These are phyloP conservation scores for Colius striatus DNA, from an alignment of 2,113 vertebrate genomes.

Conservation along the genomic window DNA sequence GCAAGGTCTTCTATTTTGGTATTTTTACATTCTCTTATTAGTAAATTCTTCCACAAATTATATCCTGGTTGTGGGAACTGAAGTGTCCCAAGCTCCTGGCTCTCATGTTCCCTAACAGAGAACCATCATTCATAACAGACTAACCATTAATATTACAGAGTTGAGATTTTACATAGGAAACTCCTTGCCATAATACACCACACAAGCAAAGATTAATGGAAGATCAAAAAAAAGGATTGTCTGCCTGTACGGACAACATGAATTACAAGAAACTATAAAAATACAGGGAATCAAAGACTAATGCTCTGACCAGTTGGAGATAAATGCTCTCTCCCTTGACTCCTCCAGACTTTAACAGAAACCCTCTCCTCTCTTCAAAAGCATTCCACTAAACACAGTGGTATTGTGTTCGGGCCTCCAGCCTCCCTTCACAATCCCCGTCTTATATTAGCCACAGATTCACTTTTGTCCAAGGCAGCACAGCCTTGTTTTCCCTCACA, in stretches of 20 bases:
- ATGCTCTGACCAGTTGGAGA: background rate
- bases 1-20: background rate
- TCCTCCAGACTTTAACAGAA: background rate
- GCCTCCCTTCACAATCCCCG: background rate
- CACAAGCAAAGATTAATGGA: background rate
- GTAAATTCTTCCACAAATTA: background rate
- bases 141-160: background rate
- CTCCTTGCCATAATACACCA: background rate
- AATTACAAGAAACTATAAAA: background rate
- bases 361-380: background rate
- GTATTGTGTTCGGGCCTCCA: background rate
- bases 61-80: background rate
- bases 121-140: background rate
- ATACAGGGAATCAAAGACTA: background rate
- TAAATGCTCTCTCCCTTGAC: background rate
- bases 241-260: background rate
- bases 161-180: background rate
- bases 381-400: background rate
- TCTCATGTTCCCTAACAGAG: background rate
- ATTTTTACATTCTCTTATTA: background rate
- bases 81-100: background rate
- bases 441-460: background rate
- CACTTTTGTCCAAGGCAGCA: background rate
- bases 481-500: background rate
- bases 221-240: background rate